Evolutionary conservation across 1,140 invertebrate species (phyloP), one percentile per base, ranked within the genome.

Genomic region (Drosophila ananassae): DNA sequence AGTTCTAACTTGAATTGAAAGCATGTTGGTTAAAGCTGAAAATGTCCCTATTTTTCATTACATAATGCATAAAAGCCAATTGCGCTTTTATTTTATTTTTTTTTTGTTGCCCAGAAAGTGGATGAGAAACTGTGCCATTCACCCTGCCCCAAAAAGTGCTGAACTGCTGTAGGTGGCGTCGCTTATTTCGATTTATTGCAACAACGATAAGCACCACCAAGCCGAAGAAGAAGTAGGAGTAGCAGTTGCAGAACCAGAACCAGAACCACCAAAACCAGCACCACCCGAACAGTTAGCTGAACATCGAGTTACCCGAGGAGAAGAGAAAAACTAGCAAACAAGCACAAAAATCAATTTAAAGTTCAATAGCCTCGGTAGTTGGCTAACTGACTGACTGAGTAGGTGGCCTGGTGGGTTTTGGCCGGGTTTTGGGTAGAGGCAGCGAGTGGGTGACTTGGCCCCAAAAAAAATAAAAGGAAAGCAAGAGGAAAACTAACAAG

Each of bases 331-430:
- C 72, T 75, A 75, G 74, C 73, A 85, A 81, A 75, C 77, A 77
- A 87, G 81, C 81, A 56, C 75, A 87, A 87, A 87, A 87, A 87
- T 87, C 82, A 87, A 87, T 87, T 87, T 82, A 89, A 87, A 87
- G 82, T 87, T 87, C 82, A 87, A 87, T 87, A 87, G 75, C 82
- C 82, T 79, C 75, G 63, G 56, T 8, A 72, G 55, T 60, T 74
- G 21, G 47, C 58, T 73, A 54, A 39, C 59, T 73, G 60, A 53
- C 69, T 71, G 56, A 44, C 46, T 73, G 44, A 28, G 30, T 73
- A 51, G 30, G 51, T 54, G 71, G 32, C 34, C 22, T 21, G n/a
- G 44, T 39, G 66, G 48, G 41, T 17, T 54, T 46, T 8, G 9
- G 21, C 9, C 47, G 47, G 17, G 51, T 13, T 1, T 0, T 0